These are phyloP conservation scores for Sarcophaga caerulescens DNA, from an alignment of 2,888 invertebrate species.

Conservation along the genomic window DNA sequence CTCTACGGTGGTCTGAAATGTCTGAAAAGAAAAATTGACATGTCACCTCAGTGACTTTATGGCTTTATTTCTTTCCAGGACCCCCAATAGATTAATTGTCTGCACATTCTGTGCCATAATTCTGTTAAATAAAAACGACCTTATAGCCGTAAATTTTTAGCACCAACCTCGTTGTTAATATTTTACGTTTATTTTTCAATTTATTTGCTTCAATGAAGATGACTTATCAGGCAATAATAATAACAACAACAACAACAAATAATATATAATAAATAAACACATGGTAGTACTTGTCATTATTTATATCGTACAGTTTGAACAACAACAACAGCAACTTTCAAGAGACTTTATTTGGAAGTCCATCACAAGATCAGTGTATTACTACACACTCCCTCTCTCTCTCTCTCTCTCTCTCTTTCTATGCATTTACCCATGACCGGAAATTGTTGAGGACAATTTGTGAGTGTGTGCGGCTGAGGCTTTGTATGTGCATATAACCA, in stretches of 20 bases:
- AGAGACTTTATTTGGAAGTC: neutral
- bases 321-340: neutral
- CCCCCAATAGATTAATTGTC: too few relatives aligned
- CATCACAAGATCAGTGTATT: conserved; percentile 2
- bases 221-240: conserved; percentile 4
- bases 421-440: neutral
- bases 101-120: too few relatives aligned
- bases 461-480: neutral
- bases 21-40: too few relatives aligned
- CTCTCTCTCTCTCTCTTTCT: neutral
- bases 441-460: conserved; percentile 5
- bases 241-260: neutral
- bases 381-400: neutral
- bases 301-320: neutral
- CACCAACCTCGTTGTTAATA: neutral
- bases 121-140: too few relatives aligned
- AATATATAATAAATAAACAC: neutral
- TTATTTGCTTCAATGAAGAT: conserved; percentile 31
- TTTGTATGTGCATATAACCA: neutral
- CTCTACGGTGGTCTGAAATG: neutral
- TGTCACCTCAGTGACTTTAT: too few relatives aligned
- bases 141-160: too few relatives aligned
- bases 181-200: neutral
- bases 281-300: neutral
- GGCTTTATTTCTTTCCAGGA: too few relatives aligned